Percentiles rank a stretch among this genome's conserved stretches.
Conservation (phyloP, 2,888 invertebrate species). For the Pyrgus malvae region DNA sequence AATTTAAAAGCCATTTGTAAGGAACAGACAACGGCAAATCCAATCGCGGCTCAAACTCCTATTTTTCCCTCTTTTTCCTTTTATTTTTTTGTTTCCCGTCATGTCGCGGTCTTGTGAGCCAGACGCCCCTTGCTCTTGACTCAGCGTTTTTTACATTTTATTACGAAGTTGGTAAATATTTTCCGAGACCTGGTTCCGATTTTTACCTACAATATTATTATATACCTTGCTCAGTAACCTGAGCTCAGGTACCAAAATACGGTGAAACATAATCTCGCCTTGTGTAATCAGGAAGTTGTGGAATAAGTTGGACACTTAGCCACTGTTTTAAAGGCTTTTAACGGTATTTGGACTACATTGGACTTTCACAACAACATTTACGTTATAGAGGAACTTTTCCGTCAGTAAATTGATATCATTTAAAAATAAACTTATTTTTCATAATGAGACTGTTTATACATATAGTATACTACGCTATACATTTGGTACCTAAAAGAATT, state of each 20-base stretch:
- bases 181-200: conserved; percentile 65
- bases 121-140: conserved; percentile 78
- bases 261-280: conserved; percentile 10
- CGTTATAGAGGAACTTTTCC: too few relatives aligned
- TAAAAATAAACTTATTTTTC: too few relatives aligned
- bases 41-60: conserved; percentile 70
- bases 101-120: conserved; percentile 76
- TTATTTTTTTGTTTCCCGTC: conserved; percentile 65
- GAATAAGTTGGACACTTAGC: background rate
- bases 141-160: conserved; percentile 77
- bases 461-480: too few relatives aligned
- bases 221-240: background rate
- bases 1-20: conserved; percentile 78
- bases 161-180: conserved; percentile 78
- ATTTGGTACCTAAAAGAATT: too few relatives aligned
- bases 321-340: background rate
- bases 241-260: conserved; percentile 5
- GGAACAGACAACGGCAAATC: conserved; percentile 78
- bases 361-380: too few relatives aligned
- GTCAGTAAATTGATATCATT: too few relatives aligned
- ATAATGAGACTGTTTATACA: too few relatives aligned
- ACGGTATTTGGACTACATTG: background rate
- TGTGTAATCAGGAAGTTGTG: conserved; percentile 9
- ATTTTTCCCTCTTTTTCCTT: conserved; percentile 57
- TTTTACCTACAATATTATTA: conserved; percentile 38